A percentile compares a stretch with the other conserved stretches of the same genome.
phyloP scores from a whole-genome alignment of 1,140 invertebrate species.

The Cherax destructor region DNA sequence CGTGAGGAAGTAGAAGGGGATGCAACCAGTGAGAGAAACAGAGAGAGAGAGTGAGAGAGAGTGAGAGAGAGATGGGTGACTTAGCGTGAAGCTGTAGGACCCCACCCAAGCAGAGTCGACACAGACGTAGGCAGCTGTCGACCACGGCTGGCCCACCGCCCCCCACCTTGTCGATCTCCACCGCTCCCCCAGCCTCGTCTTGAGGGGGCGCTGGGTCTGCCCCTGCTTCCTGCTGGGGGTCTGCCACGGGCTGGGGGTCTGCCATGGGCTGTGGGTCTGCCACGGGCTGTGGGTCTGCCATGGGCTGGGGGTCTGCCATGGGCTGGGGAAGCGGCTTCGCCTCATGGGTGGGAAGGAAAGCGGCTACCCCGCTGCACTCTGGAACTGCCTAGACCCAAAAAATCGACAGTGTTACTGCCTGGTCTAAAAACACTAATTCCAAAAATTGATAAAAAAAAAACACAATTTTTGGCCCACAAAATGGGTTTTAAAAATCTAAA shows the following conservation, averaged over 20 bases:
- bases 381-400: background rate
- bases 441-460: background rate
- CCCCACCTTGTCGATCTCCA: background rate
- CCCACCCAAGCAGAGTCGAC: slow-evolving; percentile 49
- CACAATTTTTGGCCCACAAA: background rate
- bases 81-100: background rate
- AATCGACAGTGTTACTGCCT: background rate
- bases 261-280: background rate
- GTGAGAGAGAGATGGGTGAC: slow-evolving; percentile 8
- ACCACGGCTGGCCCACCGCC: slow-evolving; percentile 14
- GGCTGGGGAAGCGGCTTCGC: background rate
- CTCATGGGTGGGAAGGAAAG: background rate
- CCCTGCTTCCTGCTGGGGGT: slow-evolving; percentile 4
- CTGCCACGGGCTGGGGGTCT: background rate
- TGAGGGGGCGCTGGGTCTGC: background rate
- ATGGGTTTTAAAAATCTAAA: too few species aligned
- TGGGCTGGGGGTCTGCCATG: background rate
- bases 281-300: background rate
- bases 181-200: slow-evolving; percentile 14
- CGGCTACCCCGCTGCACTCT: background rate
- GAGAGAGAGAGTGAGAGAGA: slow-evolving; percentile 11
- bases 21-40: background rate
- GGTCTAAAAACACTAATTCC: background rate
- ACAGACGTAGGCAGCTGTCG: slow-evolving; percentile 38
- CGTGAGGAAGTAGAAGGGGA: background rate